A percentile compares a stretch with the other conserved stretches of the same genome.
phyloP scores from a whole-genome alignment of 2,797 vertebrate genomes.

The Scolopax bukidnonensis region DNA sequence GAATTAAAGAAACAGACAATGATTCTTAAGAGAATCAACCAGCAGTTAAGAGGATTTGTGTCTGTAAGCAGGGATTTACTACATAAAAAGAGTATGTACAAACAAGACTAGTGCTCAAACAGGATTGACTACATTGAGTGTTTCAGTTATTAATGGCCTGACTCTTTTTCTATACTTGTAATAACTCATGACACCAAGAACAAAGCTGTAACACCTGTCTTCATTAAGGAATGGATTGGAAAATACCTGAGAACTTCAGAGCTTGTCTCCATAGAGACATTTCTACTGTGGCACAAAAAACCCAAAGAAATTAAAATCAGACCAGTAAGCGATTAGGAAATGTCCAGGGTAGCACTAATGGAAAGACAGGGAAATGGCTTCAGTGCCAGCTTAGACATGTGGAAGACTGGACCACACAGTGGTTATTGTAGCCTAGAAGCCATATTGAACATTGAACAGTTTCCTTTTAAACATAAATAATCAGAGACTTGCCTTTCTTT shows the following conservation, averaged over 20 bases:
- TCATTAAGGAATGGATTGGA: neutral
- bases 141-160: neutral
- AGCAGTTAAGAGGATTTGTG: neutral
- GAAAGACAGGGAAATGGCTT: neutral
- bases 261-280: neutral
- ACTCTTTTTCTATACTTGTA: neutral
- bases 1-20: neutral
- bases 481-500: neutral
- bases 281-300: neutral
- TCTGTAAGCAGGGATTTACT: neutral
- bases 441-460: neutral
- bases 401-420: neutral
- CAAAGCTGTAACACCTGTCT: neutral
- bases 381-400: neutral
- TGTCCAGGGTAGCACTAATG: neutral
- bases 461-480: neutral
- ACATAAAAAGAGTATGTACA: neutral
- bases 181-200: neutral
- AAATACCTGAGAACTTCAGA: neutral
- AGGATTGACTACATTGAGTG: accelerated
- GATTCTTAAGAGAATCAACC: neutral
- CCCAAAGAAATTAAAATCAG: neutral
- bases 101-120: neutral
- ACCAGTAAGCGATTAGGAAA: neutral
- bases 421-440: neutral